Percentiles rank a stretch among this genome's conserved stretches.
Evolutionary conservation across 2,888 invertebrate genomes (phyloP).

Genomic region (Beris chalybata): DNA sequence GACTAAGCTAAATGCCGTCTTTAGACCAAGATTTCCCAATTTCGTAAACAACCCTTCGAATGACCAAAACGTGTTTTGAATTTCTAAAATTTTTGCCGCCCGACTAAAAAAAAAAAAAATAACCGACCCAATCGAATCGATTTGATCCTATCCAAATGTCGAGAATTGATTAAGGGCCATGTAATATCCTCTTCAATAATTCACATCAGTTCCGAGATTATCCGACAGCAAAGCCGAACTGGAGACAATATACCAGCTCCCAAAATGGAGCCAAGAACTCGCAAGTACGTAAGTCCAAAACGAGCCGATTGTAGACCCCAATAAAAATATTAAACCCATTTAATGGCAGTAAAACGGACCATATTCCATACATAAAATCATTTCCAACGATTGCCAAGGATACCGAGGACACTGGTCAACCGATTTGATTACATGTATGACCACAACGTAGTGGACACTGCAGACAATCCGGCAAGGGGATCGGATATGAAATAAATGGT

Average conservation of each 20-base stretch:
- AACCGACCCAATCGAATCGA: not conserved
- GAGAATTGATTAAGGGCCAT: slow-evolving; percentile 26
- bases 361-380: slow-evolving; percentile 38
- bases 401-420: slow-evolving; percentile 27
- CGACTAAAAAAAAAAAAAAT: not conserved
- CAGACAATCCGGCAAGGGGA: not conserved
- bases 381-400: slow-evolving; percentile 22
- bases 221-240: slow-evolving; percentile 20
- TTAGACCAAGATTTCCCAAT: slow-evolving; percentile 7
- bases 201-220: slow-evolving; percentile 12
- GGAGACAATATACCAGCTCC: not conserved
- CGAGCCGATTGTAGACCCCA: slow-evolving; percentile 27
- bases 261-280: not conserved
- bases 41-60: slow-evolving; percentile 19
- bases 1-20: slow-evolving; percentile 2
- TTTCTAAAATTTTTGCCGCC: slow-evolving; percentile 1
- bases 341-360: slow-evolving; percentile 35
- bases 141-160: slow-evolving; percentile 1
- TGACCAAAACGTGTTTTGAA: slow-evolving; percentile 26
- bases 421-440: slow-evolving; percentile 25
- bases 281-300: not conserved
- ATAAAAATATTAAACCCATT: slow-evolving; percentile 38
- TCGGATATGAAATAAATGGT: not conserved
- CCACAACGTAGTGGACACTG: slow-evolving; percentile 6
- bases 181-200: slow-evolving; percentile 32